Conservation (phyloP, 2,888 invertebrate species). For the Drosophila mercatorum region DNA sequence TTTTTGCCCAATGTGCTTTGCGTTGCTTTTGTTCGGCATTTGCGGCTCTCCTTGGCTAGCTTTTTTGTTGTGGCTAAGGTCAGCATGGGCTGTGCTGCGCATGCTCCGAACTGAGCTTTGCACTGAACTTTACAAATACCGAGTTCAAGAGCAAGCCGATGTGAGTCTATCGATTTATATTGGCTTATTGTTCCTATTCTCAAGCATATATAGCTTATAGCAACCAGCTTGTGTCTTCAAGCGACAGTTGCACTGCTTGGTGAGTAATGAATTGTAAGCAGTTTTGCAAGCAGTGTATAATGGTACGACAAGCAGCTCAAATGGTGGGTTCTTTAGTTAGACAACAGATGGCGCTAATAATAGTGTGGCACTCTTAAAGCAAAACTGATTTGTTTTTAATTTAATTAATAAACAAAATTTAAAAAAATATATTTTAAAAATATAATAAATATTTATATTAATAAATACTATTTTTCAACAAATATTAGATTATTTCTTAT, state of each 20-base stretch:
- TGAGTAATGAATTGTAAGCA: not conserved
- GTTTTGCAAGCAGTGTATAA: not conserved
- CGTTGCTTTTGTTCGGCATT: slow-evolving; percentile 39
- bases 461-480: too few species aligned
- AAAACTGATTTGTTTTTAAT: not conserved
- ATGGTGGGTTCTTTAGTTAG: not conserved
- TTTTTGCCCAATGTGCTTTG: slow-evolving; percentile 63
- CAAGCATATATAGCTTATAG: not conserved
- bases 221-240: not conserved
- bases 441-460: too few species aligned
- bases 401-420: too few species aligned
- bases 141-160: not conserved
- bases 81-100: slow-evolving; percentile 54
- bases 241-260: not conserved
- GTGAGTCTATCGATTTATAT: slow-evolving; percentile 7
- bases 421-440: too few species aligned
- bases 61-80: slow-evolving; percentile 48
- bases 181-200: not conserved
- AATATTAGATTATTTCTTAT: too few species aligned
- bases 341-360: not conserved
- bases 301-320: not conserved
- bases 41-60: slow-evolving; percentile 11
- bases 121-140: not conserved
- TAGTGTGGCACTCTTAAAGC: not conserved
- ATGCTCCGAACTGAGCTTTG: slow-evolving; percentile 57